These are phyloP conservation scores for Drosophila colorata DNA, from an alignment of 2,888 invertebrate genomes.

Conservation along the genomic window DNA sequence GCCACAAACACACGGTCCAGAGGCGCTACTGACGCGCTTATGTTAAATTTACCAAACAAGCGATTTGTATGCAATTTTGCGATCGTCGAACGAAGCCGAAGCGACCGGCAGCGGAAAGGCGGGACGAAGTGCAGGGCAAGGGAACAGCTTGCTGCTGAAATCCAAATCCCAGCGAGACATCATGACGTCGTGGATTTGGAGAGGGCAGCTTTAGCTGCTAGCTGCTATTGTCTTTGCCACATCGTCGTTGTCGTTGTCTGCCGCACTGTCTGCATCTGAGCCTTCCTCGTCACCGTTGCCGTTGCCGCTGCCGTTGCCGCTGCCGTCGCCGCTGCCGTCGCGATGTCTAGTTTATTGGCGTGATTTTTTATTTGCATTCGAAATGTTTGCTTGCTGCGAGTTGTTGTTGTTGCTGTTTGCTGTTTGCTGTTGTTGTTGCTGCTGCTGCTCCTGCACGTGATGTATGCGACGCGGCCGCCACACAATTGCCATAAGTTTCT, in stretches of 20 bases:
- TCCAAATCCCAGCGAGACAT: conserved; percentile 83
- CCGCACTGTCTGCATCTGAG: conserved; percentile 37
- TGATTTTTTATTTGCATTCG: conserved; percentile 84
- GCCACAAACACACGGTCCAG: conserved; percentile 66
- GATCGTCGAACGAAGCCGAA: conserved; percentile 36
- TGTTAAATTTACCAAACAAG: conserved; percentile 82
- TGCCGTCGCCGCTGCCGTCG: conserved; percentile 77
- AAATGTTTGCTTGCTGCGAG: conserved; percentile 59
- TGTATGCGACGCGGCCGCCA: conserved; percentile 68
- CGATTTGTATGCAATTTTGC: conserved; percentile 82
- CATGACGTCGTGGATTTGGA: conserved; percentile 79
- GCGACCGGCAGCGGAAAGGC: not conserved
- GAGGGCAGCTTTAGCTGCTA: conserved; percentile 26
- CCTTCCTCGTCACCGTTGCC: conserved; percentile 27
- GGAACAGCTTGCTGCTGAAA: conserved; percentile 50
- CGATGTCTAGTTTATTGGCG: conserved; percentile 84
- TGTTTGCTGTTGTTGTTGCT: conserved; percentile 16
- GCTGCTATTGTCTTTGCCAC: conserved; percentile 52
- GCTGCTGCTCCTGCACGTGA: conserved; percentile 68
- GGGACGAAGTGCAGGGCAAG: not conserved
- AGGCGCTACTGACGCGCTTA: conserved; percentile 80
- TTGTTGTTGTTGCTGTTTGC: conserved; percentile 21
- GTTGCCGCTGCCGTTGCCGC: conserved; percentile 28
- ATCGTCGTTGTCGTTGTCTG: conserved; percentile 34
- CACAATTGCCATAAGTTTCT: conserved; percentile 79